phyloP scores from a whole-genome alignment of 2,113 vertebrate species.

The Passerina amoena region DNA sequence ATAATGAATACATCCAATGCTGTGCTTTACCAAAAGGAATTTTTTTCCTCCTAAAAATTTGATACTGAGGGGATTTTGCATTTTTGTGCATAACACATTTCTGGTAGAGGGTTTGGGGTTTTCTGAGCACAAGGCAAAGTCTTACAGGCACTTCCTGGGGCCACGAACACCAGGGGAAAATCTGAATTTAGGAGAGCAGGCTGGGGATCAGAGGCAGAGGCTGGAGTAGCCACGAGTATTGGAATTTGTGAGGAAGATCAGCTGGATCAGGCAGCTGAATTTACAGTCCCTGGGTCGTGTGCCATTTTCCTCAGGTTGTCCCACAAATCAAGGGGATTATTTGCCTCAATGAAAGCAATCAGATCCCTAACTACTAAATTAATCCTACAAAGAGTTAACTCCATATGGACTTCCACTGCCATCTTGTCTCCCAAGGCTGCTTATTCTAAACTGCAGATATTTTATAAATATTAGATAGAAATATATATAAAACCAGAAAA shows the following conservation, averaged over 20 bases:
- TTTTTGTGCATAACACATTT: not conserved
- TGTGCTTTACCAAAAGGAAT: not conserved
- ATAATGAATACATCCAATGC: not conserved
- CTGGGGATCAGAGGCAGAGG: not conserved
- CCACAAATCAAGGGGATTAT: constrained; percentile 11
- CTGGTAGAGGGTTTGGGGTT: not conserved
- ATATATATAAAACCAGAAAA: not conserved
- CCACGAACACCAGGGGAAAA: not conserved
- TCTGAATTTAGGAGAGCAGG: not conserved
- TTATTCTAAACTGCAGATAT: not conserved
- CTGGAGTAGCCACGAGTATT: accelerated
- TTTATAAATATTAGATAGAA: not conserved
- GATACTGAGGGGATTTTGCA: not conserved
- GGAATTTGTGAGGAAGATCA: not conserved
- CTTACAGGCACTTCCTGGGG: not conserved
- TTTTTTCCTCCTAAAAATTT: not conserved
- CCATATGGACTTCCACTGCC: not conserved
- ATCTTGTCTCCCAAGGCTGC: not conserved
- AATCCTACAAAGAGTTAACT: not conserved
- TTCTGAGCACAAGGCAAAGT: not conserved
- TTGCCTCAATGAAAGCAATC: not conserved
- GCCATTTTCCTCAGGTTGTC: not conserved
- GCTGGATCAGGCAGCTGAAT: not conserved
- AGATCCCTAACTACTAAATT: not conserved
- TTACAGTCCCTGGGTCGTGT: not conserved